Base-by-base conservation (phyloP, 2,888 invertebrate species). In the Sphaerophoria taeniata region DNA sequence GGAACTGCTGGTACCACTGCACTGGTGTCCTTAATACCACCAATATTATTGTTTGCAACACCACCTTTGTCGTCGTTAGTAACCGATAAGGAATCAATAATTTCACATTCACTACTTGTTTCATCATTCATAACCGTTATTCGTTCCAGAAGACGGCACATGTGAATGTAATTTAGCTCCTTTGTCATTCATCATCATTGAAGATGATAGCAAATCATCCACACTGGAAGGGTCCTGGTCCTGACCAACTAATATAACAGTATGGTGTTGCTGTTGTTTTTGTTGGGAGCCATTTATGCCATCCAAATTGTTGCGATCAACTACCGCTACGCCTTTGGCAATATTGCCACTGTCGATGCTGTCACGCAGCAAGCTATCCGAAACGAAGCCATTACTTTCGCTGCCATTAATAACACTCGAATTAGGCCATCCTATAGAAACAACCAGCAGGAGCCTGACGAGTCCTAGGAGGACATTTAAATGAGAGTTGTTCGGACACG, bases 291-390 rank as follows among this genome's bases (percentile, higher is more conserved):
- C 67, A 53, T 67, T 87, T 60, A 65, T 65, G 63, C 65, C 69
- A 1, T n/a, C 63, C 63, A 47, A 63, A 63, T 33, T 47, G 45
- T 5, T 33, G 36, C 16, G 16, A 49, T 16, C 34, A 49, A 24
- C 24, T 24, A 24, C 24, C 24, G 24, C 24, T 16, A 65, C 36
- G 65, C 76, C 71, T 71, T 75, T 74, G 12, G 58, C 39, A 88
- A 39, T 39, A 12, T 9, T 43, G 43, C 39, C 9, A 39, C 39
- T 39, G 39, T 33, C 49, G 49, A 87, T 70, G 88, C 89, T 88
- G 87, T 92, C 92, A 88, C 92, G 91, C 89, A 91, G 89, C 88
- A 92, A 90, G 89, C 89, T 91, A 89, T 90, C 90, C 88, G 90
- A 88, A 70, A 88, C 87, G 80, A 87, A 87, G 82, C 87, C 75